A percentile compares a stretch with the other conserved stretches of the same genome.
Conservation (phyloP, 2,797 vertebrate genomes). For the Ctenopoma multispine region DNA sequence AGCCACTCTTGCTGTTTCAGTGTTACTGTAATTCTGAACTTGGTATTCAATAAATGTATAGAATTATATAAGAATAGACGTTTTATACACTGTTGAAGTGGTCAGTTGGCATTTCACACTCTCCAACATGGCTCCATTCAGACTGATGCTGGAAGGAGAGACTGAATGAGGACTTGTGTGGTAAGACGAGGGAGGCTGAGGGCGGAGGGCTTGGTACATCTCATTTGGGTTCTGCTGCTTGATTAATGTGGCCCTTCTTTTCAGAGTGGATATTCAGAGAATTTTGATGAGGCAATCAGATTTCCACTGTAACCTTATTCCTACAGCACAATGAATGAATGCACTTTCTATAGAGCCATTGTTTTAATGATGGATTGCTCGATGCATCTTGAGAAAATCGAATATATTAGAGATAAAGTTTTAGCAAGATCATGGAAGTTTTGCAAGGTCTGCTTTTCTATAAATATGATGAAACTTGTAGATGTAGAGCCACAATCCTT, state of each 20-base stretch:
- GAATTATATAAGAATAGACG: neutral
- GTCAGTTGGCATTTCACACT: conserved; percentile 8
- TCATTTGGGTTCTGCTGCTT: conserved; percentile 44
- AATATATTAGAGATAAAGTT: conserved; percentile 53
- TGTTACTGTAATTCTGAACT: neutral
- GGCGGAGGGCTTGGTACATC: conserved; percentile 31
- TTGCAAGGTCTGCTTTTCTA: conserved; percentile 34
- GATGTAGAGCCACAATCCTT: neutral
- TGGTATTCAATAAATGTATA: neutral
- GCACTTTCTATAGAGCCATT: conserved; percentile 47
- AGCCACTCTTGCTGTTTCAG: neutral
- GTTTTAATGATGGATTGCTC: conserved; percentile 72
- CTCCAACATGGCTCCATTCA: neutral
- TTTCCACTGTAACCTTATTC: conserved; percentile 39
- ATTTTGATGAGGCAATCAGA: conserved; percentile 72
- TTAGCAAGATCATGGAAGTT: conserved; percentile 29
- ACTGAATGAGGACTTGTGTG: neutral
- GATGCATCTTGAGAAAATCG: conserved; percentile 29
- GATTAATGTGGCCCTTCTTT: conserved; percentile 67
- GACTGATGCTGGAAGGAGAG: conserved; percentile 1
- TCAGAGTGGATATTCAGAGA: conserved; percentile 40
- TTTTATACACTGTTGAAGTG: neutral
- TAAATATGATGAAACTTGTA: conserved; percentile 22
- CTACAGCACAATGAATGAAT: conserved; percentile 41
- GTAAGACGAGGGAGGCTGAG: neutral